Conservation (phyloP, 2,113 vertebrate species). For the Rhineura floridana region DNA sequence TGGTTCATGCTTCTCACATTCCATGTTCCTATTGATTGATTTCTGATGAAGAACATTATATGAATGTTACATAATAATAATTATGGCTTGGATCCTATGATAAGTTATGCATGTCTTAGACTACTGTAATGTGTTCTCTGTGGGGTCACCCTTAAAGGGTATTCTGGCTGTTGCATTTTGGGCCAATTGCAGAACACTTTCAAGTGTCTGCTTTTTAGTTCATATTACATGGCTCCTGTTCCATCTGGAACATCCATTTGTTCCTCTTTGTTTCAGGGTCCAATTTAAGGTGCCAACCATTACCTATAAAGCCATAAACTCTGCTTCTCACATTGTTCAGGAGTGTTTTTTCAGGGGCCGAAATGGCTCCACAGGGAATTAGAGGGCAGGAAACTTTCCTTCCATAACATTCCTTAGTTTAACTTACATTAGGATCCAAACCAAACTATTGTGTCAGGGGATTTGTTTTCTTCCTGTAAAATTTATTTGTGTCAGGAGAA, state of each 20-base stretch:
- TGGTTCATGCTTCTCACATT: no score
- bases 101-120: not conserved
- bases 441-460: not conserved
- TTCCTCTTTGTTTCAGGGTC: not conserved
- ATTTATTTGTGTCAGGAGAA: not conserved
- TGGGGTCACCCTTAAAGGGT: not conserved
- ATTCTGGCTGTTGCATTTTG: not conserved
- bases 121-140: not conserved
- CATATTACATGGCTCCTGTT: not conserved
- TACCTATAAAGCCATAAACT: no score
- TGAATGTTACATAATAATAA: no score
- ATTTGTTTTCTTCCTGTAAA: not conserved
- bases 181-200: not conserved
- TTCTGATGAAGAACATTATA: no score
- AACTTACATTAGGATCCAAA: not conserved
- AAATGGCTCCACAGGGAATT: no score
- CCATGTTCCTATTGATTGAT: no score
- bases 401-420: no score
- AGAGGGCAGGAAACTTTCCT: no score
- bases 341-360: no score
- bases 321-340: no score
- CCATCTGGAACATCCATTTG: not conserved
- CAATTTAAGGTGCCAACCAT: not conserved
- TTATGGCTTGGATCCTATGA: no score
- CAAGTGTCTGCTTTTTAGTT: not conserved